Evolutionary conservation across 2,113 vertebrate species (phyloP), one percentile per base, ranked within the genome.

Genomic region (Pseudorhombus dupliciocellatus): DNA sequence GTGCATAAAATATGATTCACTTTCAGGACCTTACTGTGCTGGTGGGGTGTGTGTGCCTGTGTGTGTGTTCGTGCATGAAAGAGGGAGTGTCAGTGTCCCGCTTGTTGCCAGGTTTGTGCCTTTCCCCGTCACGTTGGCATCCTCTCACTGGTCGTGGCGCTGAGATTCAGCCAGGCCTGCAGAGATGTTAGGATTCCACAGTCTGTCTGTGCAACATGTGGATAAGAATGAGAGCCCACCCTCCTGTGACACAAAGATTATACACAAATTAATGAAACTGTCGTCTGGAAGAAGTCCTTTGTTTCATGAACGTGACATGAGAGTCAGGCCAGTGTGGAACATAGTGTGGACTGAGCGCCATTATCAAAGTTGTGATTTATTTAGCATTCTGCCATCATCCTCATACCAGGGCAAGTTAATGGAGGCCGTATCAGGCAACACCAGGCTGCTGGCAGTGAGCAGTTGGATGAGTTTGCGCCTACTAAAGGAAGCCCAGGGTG

Each of bases 381-480:
- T 86, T 87, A 60, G 70, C 26, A 62, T 81, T 84, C 84, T 73
- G 68, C 71, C 79, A 44, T 79, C 74, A 79, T 73, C 42, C 40
- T 46, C 81, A 76, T 75, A 89, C 89, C 75, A 81, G 51, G 37
- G 55, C 53, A 66, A 80, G 79, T 88, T 91, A 90, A 91, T 85
- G 79, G 90, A 80, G 81, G 80, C 77, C 64, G 66, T 79, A 80
- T 84, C 63, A 79, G 57, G 40, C 67, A 63, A 65, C 42, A 57
- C 74, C 77, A 81, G 75, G 63, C 69, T 70, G 73, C 22, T 58
- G 81, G 83, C 81, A 85, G 52, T 75, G 56, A 76, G 52, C 73
- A 44, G 53, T 75, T 59, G 30, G 61, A 70, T 75, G 66, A 73
- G 73, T 66, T 70, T 53, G 61, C 55, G 63, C 56, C 71, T 79